Conservation (phyloP, 2,113 vertebrate genomes). For the Cyprinodon tularosa region DNA sequence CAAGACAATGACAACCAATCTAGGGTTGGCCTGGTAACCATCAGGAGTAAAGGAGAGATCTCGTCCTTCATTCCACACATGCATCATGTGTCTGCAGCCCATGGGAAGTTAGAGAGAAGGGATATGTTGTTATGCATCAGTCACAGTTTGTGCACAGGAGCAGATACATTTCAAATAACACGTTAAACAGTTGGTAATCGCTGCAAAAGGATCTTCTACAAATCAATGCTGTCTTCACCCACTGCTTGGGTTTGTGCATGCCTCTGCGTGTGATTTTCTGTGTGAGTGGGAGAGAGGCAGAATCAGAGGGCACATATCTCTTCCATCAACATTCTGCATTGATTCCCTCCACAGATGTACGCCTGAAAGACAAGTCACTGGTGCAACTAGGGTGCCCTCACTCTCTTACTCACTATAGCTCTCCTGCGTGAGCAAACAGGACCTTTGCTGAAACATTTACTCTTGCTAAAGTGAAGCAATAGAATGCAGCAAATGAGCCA, state of each 20-base stretch:
- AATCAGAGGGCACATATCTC: constrained; percentile 70
- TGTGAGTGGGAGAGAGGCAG: constrained; percentile 61
- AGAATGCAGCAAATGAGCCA: constrained; percentile 49
- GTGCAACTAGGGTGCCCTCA: constrained; percentile 57
- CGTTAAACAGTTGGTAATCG: constrained; percentile 67
- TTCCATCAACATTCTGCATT: constrained; percentile 71
- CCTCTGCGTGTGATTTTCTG: constrained; percentile 26
- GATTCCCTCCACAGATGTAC: constrained; percentile 67
- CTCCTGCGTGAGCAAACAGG: constrained; percentile 45
- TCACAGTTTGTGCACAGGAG: constrained; percentile 37
- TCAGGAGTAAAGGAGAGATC: constrained; percentile 97
- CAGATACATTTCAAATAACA: constrained; percentile 59
- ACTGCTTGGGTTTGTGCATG: constrained; percentile 28
- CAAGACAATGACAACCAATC: constrained; percentile 93
- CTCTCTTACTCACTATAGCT: constrained; percentile 55
- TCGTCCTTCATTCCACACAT: constrained; percentile 91
- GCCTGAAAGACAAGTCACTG: constrained; percentile 62
- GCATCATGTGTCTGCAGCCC: constrained; percentile 94
- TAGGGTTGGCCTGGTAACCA: constrained; percentile 95
- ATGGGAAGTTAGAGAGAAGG: constrained; percentile 11
- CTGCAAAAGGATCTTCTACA: constrained; percentile 57
- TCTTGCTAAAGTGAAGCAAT: constrained; percentile 36
- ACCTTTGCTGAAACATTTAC: constrained; percentile 46
- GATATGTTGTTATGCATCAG: constrained; percentile 43
- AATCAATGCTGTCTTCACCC: constrained; percentile 65